A percentile compares a stretch with the other conserved stretches of the same genome.
These are phyloP conservation scores for Galemys pyrenaicus DNA, from an alignment of 2,113 vertebrate species.

Conservation along the genomic window DNA sequence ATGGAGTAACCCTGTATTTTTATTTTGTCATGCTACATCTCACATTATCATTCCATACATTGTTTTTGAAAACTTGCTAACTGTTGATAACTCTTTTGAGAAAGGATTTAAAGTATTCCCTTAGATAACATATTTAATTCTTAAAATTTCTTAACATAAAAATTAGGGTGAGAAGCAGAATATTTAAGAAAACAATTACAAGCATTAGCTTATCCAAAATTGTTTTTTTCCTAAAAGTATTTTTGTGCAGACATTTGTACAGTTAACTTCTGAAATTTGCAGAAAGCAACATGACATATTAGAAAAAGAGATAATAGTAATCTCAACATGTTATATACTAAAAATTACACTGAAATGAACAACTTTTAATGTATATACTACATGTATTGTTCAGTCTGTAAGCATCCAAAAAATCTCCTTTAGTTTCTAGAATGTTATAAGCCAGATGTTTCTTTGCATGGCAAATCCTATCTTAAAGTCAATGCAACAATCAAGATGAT, in stretches of 20 bases:
- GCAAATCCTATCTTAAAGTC: not conserved
- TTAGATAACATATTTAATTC: slow-evolving; percentile 1
- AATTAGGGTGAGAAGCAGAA: slow-evolving; percentile 45
- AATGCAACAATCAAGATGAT: not conserved
- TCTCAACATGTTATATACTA: not conserved
- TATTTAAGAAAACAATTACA: not conserved
- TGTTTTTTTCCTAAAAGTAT: not conserved
- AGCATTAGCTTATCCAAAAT: not conserved
- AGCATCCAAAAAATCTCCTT: not conserved
- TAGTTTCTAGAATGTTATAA: not conserved
- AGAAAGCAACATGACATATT: not conserved
- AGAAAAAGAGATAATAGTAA: not conserved
- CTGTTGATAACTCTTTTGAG: not conserved
- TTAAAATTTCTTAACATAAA: slow-evolving; percentile 48
- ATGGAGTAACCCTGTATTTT: not conserved
- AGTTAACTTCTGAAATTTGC: not conserved
- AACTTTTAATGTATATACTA: not conserved
- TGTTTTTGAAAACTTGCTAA: not conserved
- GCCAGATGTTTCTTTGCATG: not conserved
- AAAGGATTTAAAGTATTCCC: not conserved
- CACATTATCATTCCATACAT: not conserved
- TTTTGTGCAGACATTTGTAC: not conserved
- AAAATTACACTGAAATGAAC: not conserved
- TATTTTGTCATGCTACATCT: not conserved
- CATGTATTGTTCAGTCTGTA: not conserved